These are phyloP conservation scores for Halocynthia aurantium DNA, from an alignment of 23 tunicate species.

Conservation along the genomic window DNA sequence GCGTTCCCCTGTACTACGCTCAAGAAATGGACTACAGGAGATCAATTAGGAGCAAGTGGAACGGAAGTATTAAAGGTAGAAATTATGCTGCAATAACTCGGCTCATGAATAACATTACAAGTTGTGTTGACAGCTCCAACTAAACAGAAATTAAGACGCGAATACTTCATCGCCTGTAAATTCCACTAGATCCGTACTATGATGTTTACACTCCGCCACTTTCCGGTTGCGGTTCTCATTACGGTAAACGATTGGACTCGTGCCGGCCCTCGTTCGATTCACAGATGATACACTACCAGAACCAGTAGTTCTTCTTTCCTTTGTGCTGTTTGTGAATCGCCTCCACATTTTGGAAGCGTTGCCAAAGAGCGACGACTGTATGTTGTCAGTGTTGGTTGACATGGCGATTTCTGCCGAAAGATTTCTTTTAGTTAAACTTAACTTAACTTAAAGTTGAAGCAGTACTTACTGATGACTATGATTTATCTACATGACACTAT, in stretches of 20 bases:
- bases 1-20: neutral
- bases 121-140: neutral
- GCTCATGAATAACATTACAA: no score
- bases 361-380: neutral
- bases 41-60: no score
- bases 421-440: no score
- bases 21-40: neutral
- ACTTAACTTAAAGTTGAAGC: no score
- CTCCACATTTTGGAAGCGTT: neutral
- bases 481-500: no score
- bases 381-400: no score
- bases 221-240: no score
- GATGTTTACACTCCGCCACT: neutral
- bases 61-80: no score
- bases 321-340: neutral
- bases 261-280: neutral
- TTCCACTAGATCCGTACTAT: constrained; percentile 2
- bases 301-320: neutral
- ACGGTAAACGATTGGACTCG: no score
- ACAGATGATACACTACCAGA: neutral
- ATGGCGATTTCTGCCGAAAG: no score
- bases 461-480: no score
- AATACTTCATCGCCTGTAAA: constrained; percentile 5
- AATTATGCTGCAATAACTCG: no score
- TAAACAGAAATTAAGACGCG: neutral